A percentile compares a stretch with the other conserved stretches of the same genome.
Conservation (phyloP, 2,113 vertebrate genomes). For the Chloropsis hardwickii region DNA sequence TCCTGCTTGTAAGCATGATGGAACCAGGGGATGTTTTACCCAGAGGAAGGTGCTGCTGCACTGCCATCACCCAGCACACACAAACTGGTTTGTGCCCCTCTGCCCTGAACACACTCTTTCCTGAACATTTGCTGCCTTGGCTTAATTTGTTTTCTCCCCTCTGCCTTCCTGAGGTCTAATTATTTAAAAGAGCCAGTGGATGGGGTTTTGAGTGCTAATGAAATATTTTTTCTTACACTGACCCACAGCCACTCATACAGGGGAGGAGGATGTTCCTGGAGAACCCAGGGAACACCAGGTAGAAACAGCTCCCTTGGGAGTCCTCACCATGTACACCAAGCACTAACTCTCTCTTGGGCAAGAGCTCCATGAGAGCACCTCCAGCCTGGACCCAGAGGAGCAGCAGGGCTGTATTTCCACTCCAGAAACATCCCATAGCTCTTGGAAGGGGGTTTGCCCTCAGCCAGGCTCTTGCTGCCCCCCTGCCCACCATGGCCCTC, state of each 20-base stretch:
- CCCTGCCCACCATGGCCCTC: background rate
- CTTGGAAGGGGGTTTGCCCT: background rate
- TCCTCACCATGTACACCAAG: accelerated
- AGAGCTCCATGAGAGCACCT: background rate
- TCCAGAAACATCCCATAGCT: background rate
- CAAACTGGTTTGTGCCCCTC: background rate
- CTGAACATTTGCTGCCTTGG: background rate
- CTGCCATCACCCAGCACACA: background rate
- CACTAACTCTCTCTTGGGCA: background rate
- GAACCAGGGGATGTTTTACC: background rate
- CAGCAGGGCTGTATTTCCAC: background rate
- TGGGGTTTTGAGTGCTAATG: background rate
- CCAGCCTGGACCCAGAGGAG: background rate
- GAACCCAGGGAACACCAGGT: background rate
- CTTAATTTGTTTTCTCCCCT: background rate
- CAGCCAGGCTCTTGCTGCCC: background rate
- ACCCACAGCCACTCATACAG: background rate
- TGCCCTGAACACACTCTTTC: background rate
- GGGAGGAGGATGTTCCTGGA: background rate
- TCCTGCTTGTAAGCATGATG: background rate
- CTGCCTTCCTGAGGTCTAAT: background rate
- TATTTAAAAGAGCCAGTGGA: background rate
- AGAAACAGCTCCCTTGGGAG: background rate
- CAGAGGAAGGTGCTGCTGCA: background rate
- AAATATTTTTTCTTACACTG: background rate